Conservation (phyloP, 2,888 invertebrate species). For the Calameuta idolon region DNA sequence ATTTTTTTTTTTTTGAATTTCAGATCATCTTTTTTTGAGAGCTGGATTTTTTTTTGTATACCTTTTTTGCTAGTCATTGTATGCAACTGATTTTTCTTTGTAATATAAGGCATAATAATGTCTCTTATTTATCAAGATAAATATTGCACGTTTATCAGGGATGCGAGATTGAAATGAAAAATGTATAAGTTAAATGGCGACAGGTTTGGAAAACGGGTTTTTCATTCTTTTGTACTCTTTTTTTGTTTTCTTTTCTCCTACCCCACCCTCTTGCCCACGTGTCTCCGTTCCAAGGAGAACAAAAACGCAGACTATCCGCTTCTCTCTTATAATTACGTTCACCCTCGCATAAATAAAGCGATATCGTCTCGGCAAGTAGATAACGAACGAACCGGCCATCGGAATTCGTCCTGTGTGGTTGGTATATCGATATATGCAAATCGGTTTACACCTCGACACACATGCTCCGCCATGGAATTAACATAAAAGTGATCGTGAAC, state of each 20-base stretch:
- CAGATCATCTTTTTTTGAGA: not conserved
- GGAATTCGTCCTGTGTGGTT: slow-evolving; percentile 39
- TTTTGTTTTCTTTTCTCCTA: not conserved
- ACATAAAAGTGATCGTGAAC: not conserved
- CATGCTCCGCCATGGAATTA: slow-evolving; percentile 9
- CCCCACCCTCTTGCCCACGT: slow-evolving; percentile 9
- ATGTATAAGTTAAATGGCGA: not conserved
- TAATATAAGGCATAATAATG: not conserved
- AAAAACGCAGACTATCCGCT: slow-evolving; percentile 24
- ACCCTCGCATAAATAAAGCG: slow-evolving; percentile 51
- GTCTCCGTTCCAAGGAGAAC: slow-evolving; percentile 28
- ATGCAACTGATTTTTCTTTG: not conserved
- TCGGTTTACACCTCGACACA: slow-evolving; percentile 4
- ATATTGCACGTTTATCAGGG: not conserved
- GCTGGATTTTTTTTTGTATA: not conserved
- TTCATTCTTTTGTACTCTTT: not conserved
- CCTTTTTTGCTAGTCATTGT: not conserved
- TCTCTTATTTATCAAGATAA: not conserved
- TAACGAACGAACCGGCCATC: slow-evolving; percentile 29
- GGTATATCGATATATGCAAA: not conserved
- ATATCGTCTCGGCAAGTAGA: slow-evolving; percentile 28
- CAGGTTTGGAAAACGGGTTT: not conserved
- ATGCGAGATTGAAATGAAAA: not conserved
- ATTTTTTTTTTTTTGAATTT: not conserved
- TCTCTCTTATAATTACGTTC: slow-evolving; percentile 52